Base-by-base conservation (phyloP, 2,113 vertebrate species). In the Melanerpes aurifrons region DNA sequence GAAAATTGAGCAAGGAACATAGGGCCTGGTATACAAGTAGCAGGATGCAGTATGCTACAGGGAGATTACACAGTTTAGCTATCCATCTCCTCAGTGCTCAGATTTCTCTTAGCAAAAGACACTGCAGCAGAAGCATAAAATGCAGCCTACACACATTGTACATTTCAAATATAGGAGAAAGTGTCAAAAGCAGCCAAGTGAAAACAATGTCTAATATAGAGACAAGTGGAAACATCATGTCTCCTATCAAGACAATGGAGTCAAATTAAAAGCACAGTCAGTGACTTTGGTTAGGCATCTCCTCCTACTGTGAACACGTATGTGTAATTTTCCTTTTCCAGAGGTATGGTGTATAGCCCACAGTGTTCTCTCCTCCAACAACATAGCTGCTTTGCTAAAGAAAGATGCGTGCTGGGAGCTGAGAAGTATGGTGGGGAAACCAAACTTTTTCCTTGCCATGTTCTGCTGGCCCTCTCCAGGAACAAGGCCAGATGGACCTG, bases 1-100 rank as follows among this genome's bases (percentile, higher is more conserved):
- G 68, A 93, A 95, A 96, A 95, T 26, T 94, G 94, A 93, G 85
- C 85, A 85, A 73, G 87, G 78, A 92, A 89, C 72, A 77, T 11
- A 87, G 72, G 92, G 63, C 22, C 48, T 45, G 61, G 68, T 57
- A 73, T 3, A 86, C 84, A 43, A 90, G 78, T 40, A 70, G 37
- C 87, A 93, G 82, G 81, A 81, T 56, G 74, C 78, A 85, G 84
- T 21, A 59, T 18, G 64, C 64, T 90, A 92, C 68, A 45, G 82
- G 75, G 59, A 92, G 87, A 64, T 87, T 37, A 59, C 3, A 2
- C 19, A 32, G 31, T 43, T 94, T 19, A 89, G 48, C 37, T 61
- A 68, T 74, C 68, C 61, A 54, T 85, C 82, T 87, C 57, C 53
- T 26, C 14, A 1, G 5, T 3, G 31, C 78, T 37, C 21, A 3